phyloP scores from a whole-genome alignment of 2,113 vertebrate genomes.

The Piaya cayana region DNA sequence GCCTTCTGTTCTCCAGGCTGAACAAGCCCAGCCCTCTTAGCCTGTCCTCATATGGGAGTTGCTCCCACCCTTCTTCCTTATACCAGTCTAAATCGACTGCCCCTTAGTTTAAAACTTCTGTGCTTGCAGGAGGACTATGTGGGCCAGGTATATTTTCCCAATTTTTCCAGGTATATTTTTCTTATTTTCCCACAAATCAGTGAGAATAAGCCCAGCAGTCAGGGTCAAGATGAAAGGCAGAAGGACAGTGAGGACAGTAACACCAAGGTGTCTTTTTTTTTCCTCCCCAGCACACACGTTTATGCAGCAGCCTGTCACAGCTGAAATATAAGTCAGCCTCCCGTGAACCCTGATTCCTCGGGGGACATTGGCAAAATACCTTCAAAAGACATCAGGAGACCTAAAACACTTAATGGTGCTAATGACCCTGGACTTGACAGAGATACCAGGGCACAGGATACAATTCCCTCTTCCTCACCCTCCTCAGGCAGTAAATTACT shows the following conservation, averaged over 20 bases:
- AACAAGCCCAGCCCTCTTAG: too few species aligned
- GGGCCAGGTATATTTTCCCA: not conserved
- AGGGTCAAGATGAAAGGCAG: not conserved
- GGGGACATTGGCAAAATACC: not conserved
- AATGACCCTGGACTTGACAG: not conserved
- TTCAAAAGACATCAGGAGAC: not conserved
- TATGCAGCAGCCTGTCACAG: not conserved
- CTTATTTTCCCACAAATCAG: not conserved
- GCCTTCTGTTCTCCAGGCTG: too few species aligned
- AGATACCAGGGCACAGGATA: not conserved
- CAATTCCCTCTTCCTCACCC: not conserved
- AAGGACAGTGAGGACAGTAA: not conserved
- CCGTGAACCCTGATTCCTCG: not conserved
- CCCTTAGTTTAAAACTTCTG: not conserved
- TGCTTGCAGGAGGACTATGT: rapidly evolving
- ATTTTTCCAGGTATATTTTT: not conserved
- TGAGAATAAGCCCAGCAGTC: not conserved
- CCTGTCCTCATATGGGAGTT: too few species aligned
- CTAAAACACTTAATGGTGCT: not conserved
- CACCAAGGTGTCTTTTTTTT: not conserved
- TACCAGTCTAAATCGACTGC: too few species aligned
- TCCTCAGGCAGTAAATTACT: not conserved
- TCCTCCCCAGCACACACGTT: not conserved
- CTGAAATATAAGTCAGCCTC: not conserved
- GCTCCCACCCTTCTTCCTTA: too few species aligned